Evolutionary conservation across 2,888 invertebrate species (phyloP).

Genomic region (Erebia palarica): DNA sequence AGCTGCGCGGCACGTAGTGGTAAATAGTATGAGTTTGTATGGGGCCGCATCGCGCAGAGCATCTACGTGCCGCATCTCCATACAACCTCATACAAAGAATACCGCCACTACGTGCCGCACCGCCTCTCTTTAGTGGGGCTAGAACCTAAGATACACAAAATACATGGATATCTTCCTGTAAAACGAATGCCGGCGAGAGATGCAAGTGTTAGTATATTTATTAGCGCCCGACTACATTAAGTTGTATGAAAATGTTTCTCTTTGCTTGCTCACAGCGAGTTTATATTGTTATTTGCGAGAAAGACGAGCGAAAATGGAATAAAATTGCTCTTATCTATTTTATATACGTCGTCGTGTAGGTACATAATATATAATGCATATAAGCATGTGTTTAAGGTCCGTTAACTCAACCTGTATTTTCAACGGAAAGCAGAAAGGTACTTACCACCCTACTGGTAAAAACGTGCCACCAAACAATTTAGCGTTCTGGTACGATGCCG

Average conservation of each 20-base stretch:
- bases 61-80: too few species aligned
- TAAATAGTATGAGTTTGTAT: too few species aligned
- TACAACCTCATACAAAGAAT: too few species aligned
- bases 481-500: too few species aligned
- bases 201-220: conserved; percentile 33
- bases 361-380: not conserved
- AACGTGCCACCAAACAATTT: too few species aligned
- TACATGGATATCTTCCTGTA: conserved; percentile 21
- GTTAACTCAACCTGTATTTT: too few species aligned
- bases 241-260: conserved; percentile 3
- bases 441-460: too few species aligned
- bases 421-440: too few species aligned
- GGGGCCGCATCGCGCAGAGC: too few species aligned
- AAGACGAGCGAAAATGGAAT: not conserved
- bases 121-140: too few species aligned
- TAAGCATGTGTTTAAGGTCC: not conserved
- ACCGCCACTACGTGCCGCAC: too few species aligned
- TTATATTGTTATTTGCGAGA: conserved; percentile 16
- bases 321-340: not conserved
- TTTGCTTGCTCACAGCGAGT: conserved; percentile 11
- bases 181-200: conserved; percentile 20
- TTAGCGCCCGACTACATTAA: conserved; percentile 18
- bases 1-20: too few species aligned
- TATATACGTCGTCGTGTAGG: not conserved
- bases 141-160: not conserved